Evolutionary conservation across 2,888 invertebrate genomes (phyloP), one percentile per base, ranked within the genome.

Genomic region (Pollenia labialis): DNA sequence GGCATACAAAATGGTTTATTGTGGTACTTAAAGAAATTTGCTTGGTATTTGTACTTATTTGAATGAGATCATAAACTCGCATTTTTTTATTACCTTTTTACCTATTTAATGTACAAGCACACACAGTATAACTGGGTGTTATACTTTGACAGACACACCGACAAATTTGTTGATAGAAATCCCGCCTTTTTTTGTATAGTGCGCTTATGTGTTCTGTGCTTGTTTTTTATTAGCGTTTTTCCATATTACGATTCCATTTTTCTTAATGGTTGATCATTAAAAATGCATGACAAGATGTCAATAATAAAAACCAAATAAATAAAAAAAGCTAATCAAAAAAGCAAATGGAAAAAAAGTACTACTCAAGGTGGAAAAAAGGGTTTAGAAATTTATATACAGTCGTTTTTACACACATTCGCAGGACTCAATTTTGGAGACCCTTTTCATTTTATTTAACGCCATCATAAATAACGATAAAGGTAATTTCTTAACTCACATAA

Each of bases 281-380:
- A 85, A 85, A 81, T 85, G 54, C 81, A 81, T 62, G 85, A 85
- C 85, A 85, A 85, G 76, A 81, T 81, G 85, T 85, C 81, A 77
- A 85, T 85, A 85, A 81, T 85, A 85, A 85, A 85, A 81, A 50
- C 58, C 81, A 72, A 81, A 85, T 81, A 85, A 85, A 85, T 84
- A 80, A 69, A 48, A 44, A 80, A 75, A 64, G 46, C 64, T 56
- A 69, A 85, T 71, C 60, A 69, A 74, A 71, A 52, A 68, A 23
- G 18, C 14, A 46, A 48, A n/a, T n/a, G 44, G 44, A 11, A 44
- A 42, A 16, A 77, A n/a, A 9, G 32, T 44, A 40, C 60, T 74
- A 60, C 18, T 32, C 11, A 46, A 7, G 7, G 10, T 18, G 23
- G 7, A 4, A 66, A 66, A 66, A 79, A 82, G 74, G 81, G 79